A percentile compares a stretch with the other conserved stretches of the same genome.
Evolutionary conservation across 2,797 vertebrate species (phyloP).

Genomic region (Propithecus deckenii): DNA sequence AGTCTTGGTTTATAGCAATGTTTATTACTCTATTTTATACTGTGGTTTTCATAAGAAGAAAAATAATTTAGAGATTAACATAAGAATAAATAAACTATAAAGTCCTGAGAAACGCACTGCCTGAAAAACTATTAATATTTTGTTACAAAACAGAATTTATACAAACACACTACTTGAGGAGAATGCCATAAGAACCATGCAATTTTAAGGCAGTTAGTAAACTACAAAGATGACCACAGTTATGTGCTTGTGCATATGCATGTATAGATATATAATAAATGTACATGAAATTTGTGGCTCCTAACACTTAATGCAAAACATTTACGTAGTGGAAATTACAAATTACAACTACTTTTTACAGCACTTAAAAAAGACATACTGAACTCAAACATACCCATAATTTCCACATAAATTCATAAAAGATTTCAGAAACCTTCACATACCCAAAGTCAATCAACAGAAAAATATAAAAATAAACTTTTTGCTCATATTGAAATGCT

Average conservation of each 20-base stretch:
- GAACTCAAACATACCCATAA: slow-evolving; percentile 49
- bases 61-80: slow-evolving; percentile 64
- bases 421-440: slow-evolving; percentile 44
- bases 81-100: slow-evolving; percentile 45
- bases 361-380: slow-evolving; percentile 55
- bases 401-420: slow-evolving; percentile 45
- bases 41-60: slow-evolving; percentile 49
- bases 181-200: slow-evolving; percentile 71
- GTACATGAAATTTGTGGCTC: slow-evolving; percentile 73
- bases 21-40: slow-evolving; percentile 57
- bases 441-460: slow-evolving; percentile 1
- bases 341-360: slow-evolving; percentile 32
- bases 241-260: slow-evolving; percentile 59
- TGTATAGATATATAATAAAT: slow-evolving; percentile 77
- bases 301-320: slow-evolving; percentile 48
- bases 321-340: slow-evolving; percentile 38
- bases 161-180: slow-evolving; percentile 38
- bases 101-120: slow-evolving; percentile 77
- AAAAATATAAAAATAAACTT: slow-evolving; percentile 56
- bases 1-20: slow-evolving; percentile 37
- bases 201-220: slow-evolving; percentile 66
- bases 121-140: slow-evolving; percentile 57
- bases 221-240: slow-evolving; percentile 53
- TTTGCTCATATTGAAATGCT: slow-evolving; percentile 29
- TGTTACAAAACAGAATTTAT: slow-evolving; percentile 61